Percentiles rank a stretch among this genome's conserved stretches.
phyloP scores from a whole-genome alignment of 2,113 vertebrate species.

The Centropristis striata region DNA sequence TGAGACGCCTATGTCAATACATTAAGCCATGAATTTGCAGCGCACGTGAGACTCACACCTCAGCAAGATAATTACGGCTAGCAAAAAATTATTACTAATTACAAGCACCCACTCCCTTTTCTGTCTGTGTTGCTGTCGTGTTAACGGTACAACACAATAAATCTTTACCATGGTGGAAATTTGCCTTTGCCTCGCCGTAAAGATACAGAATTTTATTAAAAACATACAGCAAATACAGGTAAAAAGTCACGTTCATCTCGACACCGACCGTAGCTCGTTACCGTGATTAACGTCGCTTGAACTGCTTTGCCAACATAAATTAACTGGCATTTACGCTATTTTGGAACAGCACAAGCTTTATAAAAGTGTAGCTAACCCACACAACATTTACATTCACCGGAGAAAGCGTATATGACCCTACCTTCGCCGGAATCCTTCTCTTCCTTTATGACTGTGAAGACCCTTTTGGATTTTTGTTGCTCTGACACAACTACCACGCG shows the following conservation, averaged over 20 bases:
- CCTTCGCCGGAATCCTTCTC: conserved; percentile 56
- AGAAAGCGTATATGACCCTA: conserved; percentile 43
- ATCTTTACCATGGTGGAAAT: no score
- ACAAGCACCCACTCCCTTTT: conserved; percentile 19
- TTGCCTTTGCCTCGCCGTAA: no score
- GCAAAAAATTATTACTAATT: neutral
- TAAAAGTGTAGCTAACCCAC: neutral
- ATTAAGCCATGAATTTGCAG: conserved; percentile 14
- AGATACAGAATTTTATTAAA: no score
- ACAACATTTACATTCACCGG: neutral
- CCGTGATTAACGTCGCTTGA: conserved; percentile 44
- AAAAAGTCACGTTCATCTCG: neutral
- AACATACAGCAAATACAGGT: no score
- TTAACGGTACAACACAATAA: no score
- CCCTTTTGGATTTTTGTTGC: conserved; percentile 76
- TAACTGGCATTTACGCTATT: neutral
- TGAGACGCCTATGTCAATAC: conserved; percentile 43
- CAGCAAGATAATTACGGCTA: conserved; percentile 36
- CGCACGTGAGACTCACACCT: conserved; percentile 53
- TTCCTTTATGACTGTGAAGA: conserved; percentile 53
- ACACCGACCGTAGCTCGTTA: neutral
- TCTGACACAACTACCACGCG: conserved; percentile 80
- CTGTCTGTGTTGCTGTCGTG: neutral
- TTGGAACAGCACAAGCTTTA: accelerated
- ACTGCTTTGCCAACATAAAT: conserved; percentile 22